Evolutionary conservation across 2,113 vertebrate genomes (phyloP).

Genomic region (Albula goreensis): DNA sequence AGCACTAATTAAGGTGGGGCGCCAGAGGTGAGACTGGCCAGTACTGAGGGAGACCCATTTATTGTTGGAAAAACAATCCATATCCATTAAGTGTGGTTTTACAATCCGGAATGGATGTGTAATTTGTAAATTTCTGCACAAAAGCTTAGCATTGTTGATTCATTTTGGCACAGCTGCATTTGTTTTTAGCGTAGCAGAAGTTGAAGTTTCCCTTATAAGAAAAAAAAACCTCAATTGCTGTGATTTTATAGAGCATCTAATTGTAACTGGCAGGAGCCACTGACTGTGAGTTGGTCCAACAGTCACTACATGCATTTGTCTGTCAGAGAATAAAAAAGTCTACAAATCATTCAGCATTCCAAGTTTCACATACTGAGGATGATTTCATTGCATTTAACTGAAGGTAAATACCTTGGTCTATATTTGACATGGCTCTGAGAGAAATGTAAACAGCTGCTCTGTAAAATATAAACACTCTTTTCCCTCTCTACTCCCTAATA

Average conservation of each 20-base stretch:
- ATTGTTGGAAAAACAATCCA: background rate
- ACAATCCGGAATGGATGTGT: background rate
- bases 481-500: slow-evolving; percentile 15
- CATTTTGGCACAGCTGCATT: background rate
- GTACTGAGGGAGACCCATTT: background rate
- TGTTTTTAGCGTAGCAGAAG: background rate
- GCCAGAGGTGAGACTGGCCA: background rate
- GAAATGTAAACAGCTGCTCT: slow-evolving; percentile 57
- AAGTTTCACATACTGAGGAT: slow-evolving; percentile 4
- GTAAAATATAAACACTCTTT: slow-evolving; percentile 56
- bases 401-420: slow-evolving; percentile 38
- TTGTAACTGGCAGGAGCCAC: background rate
- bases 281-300: background rate
- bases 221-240: background rate
- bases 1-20: background rate
- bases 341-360: background rate
- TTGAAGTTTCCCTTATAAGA: background rate
- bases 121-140: background rate
- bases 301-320: background rate
- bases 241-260: background rate
- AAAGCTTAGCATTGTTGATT: background rate
- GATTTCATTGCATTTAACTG: slow-evolving; percentile 11
- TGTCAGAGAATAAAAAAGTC: background rate
- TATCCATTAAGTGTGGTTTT: background rate
- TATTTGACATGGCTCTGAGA: slow-evolving; percentile 45